Conservation (phyloP, 2,888 invertebrate species). For the Drosophila nr. medialis region DNA sequence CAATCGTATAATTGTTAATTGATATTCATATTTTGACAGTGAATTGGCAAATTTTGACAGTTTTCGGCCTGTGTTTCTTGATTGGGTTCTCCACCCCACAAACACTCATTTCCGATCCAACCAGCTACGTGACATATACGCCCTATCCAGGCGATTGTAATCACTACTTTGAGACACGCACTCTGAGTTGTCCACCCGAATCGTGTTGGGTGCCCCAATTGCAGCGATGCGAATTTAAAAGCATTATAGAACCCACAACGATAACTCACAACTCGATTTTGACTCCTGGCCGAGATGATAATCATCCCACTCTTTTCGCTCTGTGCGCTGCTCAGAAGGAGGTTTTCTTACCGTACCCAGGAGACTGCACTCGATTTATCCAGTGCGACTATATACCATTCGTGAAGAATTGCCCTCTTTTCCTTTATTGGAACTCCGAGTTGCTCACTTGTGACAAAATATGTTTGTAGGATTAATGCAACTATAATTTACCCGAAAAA, state of each 20-base stretch:
- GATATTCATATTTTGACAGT: slow-evolving; percentile 22
- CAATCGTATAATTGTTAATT: neutral
- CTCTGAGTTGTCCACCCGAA: slow-evolving; percentile 30
- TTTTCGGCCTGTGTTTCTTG: slow-evolving; percentile 7
- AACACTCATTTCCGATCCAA: neutral
- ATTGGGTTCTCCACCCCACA: slow-evolving; percentile 3
- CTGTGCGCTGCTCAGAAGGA: slow-evolving; percentile 23
- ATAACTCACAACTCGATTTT: accelerated
- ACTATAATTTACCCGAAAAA: neutral
- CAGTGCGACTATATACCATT: slow-evolving; percentile 65
- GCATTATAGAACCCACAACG: neutral
- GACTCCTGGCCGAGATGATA: neutral
- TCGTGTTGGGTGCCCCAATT: slow-evolving; percentile 39
- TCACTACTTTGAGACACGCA: slow-evolving; percentile 31
- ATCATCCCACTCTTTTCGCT: neutral
- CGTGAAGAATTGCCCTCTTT: slow-evolving; percentile 53
- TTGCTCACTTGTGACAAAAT: slow-evolving; percentile 61
- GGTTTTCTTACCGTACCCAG: slow-evolving; percentile 45
- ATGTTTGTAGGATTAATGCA: slow-evolving; percentile 34
- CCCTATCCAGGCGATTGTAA: slow-evolving; percentile 49
- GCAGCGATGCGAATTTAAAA: slow-evolving; percentile 37
- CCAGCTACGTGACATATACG: neutral
- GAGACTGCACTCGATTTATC: slow-evolving; percentile 53
- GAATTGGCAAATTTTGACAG: slow-evolving; percentile 7
- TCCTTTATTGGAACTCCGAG: slow-evolving; percentile 59